Percentiles rank a stretch among this genome's conserved stretches.
Conservation (phyloP, 2,888 invertebrate species). For the Trissonchulus sp. region DNA sequence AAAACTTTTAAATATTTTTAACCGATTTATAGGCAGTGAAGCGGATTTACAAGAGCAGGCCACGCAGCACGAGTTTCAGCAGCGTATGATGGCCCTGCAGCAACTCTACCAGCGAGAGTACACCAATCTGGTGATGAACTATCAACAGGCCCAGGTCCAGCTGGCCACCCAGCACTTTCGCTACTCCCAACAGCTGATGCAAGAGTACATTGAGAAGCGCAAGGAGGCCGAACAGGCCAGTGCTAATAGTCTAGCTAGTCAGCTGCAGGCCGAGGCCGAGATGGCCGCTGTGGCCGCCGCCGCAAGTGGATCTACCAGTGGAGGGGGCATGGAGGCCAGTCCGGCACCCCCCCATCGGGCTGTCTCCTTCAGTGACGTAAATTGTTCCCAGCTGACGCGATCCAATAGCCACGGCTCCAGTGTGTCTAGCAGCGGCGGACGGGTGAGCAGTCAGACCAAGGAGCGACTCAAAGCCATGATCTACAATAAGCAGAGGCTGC, state of each 20-base stretch:
- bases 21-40: too few species aligned
- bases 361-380: background rate
- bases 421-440: background rate
- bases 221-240: background rate
- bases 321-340: background rate
- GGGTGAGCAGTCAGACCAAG: slow-evolving; percentile 5
- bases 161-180: slow-evolving; percentile 29
- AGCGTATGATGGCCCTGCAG: slow-evolving; percentile 13
- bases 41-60: background rate
- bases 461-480: slow-evolving; percentile 24
- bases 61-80: background rate
- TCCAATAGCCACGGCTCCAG: background rate
- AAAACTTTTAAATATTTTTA: too few species aligned
- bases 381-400: background rate
- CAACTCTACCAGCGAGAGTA: slow-evolving; percentile 22
- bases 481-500: slow-evolving; percentile 10
- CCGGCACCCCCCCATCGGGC: background rate
- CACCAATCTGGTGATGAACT: slow-evolving; percentile 24
- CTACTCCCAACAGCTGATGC: slow-evolving; percentile 25
- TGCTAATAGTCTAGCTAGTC: background rate
- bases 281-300: background rate
- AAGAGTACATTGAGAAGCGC: background rate
- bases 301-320: background rate
- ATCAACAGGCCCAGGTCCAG: slow-evolving; percentile 23
- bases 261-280: background rate